Conservation (phyloP, 1,140 invertebrate genomes). For the Macrobrachium nipponense region DNA sequence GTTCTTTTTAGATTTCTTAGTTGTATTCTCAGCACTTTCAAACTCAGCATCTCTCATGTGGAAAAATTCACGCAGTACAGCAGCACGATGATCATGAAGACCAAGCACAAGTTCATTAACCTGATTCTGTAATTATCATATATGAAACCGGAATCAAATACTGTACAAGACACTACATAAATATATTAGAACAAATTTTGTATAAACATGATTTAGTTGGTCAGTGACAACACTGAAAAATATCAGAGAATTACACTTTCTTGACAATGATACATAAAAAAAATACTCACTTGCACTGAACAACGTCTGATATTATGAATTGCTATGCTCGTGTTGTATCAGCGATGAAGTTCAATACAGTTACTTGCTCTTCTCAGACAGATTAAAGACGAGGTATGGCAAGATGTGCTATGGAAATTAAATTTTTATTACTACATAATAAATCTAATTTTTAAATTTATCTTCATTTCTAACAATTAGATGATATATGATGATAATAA, state of each 20-base stretch:
- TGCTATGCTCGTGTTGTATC: conserved; percentile 55
- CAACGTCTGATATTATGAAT: conserved; percentile 55
- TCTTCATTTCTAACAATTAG: too few relatives aligned
- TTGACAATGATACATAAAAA: neutral
- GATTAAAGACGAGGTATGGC: conserved; percentile 50
- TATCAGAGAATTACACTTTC: neutral
- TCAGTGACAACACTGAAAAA: neutral
- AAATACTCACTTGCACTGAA: conserved; percentile 55
- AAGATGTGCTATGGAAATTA: conserved; percentile 50
- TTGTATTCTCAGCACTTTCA: neutral
- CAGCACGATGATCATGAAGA: conserved; percentile 41
- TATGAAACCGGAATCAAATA: neutral
- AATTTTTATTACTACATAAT: too few relatives aligned
- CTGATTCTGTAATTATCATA: conserved; percentile 43
- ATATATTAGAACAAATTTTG: neutral
- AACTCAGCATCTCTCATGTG: conserved; percentile 37
- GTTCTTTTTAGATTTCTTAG: neutral
- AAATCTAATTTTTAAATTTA: too few relatives aligned
- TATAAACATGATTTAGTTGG: neutral
- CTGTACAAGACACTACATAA: neutral
- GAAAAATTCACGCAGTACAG: conserved; percentile 53
- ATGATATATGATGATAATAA: too few relatives aligned
- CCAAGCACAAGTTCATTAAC: conserved; percentile 60
- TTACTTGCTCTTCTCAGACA: conserved; percentile 43
- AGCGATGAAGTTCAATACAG: conserved; percentile 49